These are phyloP conservation scores for Automeris io DNA, from an alignment of 2,888 invertebrate species.

Conservation along the genomic window DNA sequence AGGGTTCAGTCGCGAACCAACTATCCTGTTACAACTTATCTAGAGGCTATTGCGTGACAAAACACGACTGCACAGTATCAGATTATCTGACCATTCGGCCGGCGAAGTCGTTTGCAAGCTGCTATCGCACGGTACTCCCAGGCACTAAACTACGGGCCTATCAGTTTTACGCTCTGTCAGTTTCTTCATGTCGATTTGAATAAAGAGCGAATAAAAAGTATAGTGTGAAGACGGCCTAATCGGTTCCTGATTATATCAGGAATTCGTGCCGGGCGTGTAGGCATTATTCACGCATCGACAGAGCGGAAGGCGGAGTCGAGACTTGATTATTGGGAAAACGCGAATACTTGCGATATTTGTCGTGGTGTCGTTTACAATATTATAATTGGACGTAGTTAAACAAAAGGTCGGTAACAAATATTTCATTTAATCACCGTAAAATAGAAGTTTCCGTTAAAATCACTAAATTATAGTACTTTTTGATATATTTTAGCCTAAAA, in stretches of 20 bases:
- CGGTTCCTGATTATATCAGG: slow-evolving; percentile 50
- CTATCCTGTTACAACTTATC: slow-evolving; percentile 34
- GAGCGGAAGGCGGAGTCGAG: slow-evolving; percentile 28
- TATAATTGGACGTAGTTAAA: too few species aligned
- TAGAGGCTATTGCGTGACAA: slow-evolving; percentile 56
- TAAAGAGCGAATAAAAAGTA: slow-evolving; percentile 56
- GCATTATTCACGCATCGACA: slow-evolving; percentile 42
- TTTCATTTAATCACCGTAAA: too few species aligned
- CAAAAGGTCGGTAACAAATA: too few species aligned
- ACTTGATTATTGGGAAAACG: slow-evolving; percentile 22
- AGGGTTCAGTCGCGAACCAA: slow-evolving; percentile 22
- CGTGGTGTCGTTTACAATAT: too few species aligned
- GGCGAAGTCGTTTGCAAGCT: slow-evolving; percentile 24
- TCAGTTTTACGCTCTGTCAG: slow-evolving; percentile 54
- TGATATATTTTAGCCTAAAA: too few species aligned
- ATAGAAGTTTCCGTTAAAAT: too few species aligned
- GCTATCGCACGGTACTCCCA: slow-evolving; percentile 34
- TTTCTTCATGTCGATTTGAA: slow-evolving; percentile 53
- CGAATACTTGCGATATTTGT: too few species aligned
- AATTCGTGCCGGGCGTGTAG: slow-evolving; percentile 36
- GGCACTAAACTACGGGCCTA: slow-evolving; percentile 49
- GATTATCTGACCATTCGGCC: slow-evolving; percentile 45
- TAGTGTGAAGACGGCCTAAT: slow-evolving; percentile 49
- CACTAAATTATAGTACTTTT: too few species aligned
- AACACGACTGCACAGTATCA: slow-evolving; percentile 51